Conservation (phyloP, 2,113 vertebrate genomes). For the human region GRCh38 chr15:52894501-52895000, state of each 20-base stretch:
- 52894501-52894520: background rate
- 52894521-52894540: background rate
- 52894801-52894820: background rate
- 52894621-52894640: background rate
- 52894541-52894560: background rate
- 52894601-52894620: background rate
- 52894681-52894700: background rate
- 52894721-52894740: background rate
- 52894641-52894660: background rate
- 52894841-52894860: background rate
- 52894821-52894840: background rate
- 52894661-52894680: background rate
- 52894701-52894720: constrained; percentile 1
- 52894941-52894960: background rate
- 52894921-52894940: background rate
- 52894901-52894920: background rate
- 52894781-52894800: background rate
- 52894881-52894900: background rate
- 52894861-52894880: background rate
- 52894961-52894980: background rate
- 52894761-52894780: background rate
- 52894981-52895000: background rate
- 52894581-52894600: background rate
- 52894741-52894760: background rate
- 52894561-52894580: background rate